Evolutionary conservation across 1,140 invertebrate species (phyloP).

Genomic region (Sitobion miscanthi): DNA sequence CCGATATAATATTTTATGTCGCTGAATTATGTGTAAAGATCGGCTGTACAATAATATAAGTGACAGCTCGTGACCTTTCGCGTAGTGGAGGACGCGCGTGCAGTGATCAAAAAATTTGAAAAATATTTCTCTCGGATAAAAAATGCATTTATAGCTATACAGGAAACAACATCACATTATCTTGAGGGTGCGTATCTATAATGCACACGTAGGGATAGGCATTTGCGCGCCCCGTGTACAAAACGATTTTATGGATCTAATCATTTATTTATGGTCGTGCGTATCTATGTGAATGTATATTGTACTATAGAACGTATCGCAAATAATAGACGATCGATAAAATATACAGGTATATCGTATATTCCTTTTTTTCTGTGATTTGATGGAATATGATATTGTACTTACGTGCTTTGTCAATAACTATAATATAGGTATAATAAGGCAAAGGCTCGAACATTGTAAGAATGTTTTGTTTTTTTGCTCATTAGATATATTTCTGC

Average conservation of each 20-base stretch:
- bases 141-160: background rate
- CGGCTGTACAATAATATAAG: no score
- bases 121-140: background rate
- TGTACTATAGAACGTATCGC: background rate
- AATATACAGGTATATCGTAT: background rate
- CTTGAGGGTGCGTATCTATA: background rate
- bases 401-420: background rate
- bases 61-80: no score
- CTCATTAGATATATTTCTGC: background rate
- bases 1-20: no score
- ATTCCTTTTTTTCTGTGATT: background rate
- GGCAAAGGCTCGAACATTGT: background rate
- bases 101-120: background rate
- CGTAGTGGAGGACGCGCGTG: no score
- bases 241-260: slow-evolving; percentile 17
- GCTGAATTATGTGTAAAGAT: no score
- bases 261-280: background rate
- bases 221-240: background rate
- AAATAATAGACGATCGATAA: background rate
- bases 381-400: background rate
- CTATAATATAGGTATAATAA: no score
- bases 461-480: background rate
- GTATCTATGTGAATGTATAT: background rate
- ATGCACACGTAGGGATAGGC: background rate
- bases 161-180: background rate